phyloP scores from a whole-genome alignment of 2,113 vertebrate species.

The Platichthys flesus region DNA sequence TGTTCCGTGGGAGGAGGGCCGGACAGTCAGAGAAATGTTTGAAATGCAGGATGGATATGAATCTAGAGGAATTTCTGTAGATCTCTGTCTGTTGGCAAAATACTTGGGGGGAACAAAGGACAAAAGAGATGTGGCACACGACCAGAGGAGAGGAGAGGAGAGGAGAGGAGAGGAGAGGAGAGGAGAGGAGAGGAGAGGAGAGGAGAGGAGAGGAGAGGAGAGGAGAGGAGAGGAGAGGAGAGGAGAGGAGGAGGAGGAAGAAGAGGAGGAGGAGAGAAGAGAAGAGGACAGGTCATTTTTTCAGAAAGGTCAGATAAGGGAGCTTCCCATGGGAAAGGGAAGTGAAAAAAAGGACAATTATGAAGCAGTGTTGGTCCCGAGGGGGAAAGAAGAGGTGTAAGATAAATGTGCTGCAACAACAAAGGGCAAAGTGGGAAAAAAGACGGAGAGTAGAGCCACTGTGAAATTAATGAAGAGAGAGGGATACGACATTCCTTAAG shows the following conservation, averaged over 20 bases:
- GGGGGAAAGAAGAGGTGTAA: slow-evolving; percentile 39
- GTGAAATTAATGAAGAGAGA: slow-evolving; percentile 46
- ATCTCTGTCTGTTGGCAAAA: slow-evolving; percentile 64
- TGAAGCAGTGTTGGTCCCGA: slow-evolving; percentile 43
- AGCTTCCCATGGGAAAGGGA: slow-evolving; percentile 55
- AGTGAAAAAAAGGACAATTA: slow-evolving; percentile 67
- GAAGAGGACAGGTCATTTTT: slow-evolving; percentile 53
- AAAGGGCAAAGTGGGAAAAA: slow-evolving; percentile 51
- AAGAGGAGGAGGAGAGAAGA: not conserved
- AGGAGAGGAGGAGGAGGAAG: not conserved
- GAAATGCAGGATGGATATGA: slow-evolving; percentile 51
- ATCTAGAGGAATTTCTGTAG: slow-evolving; percentile 63
- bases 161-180: not conserved
- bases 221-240: slow-evolving; percentile 20
- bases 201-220: slow-evolving; percentile 15
- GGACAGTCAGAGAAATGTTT: slow-evolving; percentile 41
- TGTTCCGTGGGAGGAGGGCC: slow-evolving; percentile 22
- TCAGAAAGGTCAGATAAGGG: slow-evolving; percentile 57
- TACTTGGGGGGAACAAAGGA: slow-evolving; percentile 55
- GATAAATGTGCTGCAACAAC: slow-evolving; percentile 66
- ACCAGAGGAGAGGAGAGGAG: slow-evolving; percentile 28
- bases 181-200: not conserved
- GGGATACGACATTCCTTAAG: slow-evolving; percentile 7
- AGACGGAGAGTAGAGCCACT: slow-evolving; percentile 1
- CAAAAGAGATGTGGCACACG: slow-evolving; percentile 72